Base-by-base conservation (phyloP, 2,797 vertebrate genomes). In the Scarus forsteni region DNA sequence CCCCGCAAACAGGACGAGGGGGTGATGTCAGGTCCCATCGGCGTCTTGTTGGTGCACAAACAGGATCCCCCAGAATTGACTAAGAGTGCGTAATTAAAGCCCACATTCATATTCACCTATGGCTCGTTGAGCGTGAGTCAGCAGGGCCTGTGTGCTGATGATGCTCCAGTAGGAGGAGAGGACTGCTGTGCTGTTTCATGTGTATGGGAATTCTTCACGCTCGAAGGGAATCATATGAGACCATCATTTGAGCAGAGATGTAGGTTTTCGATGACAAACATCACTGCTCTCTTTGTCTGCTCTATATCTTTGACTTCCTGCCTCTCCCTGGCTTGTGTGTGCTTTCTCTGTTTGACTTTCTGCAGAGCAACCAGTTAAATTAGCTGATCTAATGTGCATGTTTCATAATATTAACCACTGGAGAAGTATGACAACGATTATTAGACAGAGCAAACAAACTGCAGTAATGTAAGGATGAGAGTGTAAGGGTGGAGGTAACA, bases 101-200 rank as follows among this genome's bases (percentile, higher is more conserved):
- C 55, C 62, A 35, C 48, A 40, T 27, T 27, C 27, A 27, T 66
- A 84, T 80, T 80, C 76, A 73, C 60, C 73, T 61, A 65, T 79
- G 54, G 75, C 53, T 75, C 42, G 15, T 18, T 18, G 14, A 85
- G 81, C 71, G 62, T 91, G 92, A 93, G 83, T 92, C 91, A 92
- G 91, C 90, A 90, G 39, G 80, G 77, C 79, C 86, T 60, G 60
- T 36, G 60, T 68, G 55, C 44, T 70, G 52, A 35, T 77, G 75
- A n/a, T 72, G 71, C 43, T 68, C 68, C 66, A 19, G 73, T 57
- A 72, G 68, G 34, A 62, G 59, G 66, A 38, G 73, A 70, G 80
- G 75, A 66, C 78, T 52, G 57, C 68, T 84, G 79, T 85, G 74
- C 66, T 77, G 51, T 4, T 51, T 45, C 11, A 11, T 57, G 56